Base-by-base conservation (phyloP, 1,140 invertebrate species). In the Ceratina australensis region DNA sequence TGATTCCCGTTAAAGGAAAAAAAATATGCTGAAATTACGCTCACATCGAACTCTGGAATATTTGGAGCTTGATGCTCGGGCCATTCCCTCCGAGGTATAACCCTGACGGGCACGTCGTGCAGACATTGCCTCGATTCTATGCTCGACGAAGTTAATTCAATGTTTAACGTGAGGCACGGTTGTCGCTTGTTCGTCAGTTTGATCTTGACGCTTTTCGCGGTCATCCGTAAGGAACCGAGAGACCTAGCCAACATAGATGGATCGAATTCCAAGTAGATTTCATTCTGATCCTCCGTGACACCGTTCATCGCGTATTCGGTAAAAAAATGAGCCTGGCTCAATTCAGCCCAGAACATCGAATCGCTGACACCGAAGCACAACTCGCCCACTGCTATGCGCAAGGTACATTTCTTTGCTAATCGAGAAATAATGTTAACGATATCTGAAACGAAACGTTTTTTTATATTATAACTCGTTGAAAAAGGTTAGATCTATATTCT, bases 131-230 rank as follows among this genome's bases (percentile, higher is more conserved):
- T 92, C 0, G 92, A 93, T 80, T 95, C 93, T 0, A 90, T 86
- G 42, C 88, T 91, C 3, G 92, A 63, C 0, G 94, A 94, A 5
- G 93, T 90, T 64, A 96, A 89, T 88, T 96, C 95, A 22, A 96
- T 94, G 89, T 97, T 95, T 71, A 97, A 90, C 0, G 96, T 96
- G 8, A 97, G 89, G 91, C 96, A 97, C 1, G 97, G 96, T 80
- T 95, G 94, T 80, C 96, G 95, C 89, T 97, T 97, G 87, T 97
- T 97, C 0, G 97, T 97, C 57, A 98, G 90, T 92, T 97, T 98
- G 10, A 98, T 94, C 92, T 90, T 90, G 0, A 88, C 87, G 52
- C 87, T 90, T 66, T 86, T 91, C 0, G 91, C 91, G 47, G 80
- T 86, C 71, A 72, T 80, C 68, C 97, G 97, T 22, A 97, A 90